Conservation (phyloP, 2,113 vertebrate species). For the Lichenostomus cassidix region DNA sequence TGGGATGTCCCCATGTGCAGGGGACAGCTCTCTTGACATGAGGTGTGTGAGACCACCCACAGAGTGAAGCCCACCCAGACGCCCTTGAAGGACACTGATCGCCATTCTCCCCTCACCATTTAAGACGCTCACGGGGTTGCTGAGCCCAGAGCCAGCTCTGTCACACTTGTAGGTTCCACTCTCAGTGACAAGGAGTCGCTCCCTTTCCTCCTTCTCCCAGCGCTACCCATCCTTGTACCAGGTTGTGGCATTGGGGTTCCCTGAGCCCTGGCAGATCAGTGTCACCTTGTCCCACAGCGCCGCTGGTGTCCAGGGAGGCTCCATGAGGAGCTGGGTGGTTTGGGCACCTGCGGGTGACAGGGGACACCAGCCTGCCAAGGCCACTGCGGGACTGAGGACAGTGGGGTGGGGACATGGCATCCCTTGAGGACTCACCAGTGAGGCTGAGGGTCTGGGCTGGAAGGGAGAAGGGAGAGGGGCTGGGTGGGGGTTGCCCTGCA, state of each 20-base stretch:
- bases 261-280: not conserved
- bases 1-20: not conserved
- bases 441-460: not conserved
- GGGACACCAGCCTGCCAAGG: not conserved
- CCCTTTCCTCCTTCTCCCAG: no score
- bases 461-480: not conserved
- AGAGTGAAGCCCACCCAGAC: not conserved
- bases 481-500: rapidly evolving
- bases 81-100: no score
- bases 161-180: not conserved
- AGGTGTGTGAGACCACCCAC: not conserved
- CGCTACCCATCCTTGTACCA: no score
- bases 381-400: not conserved
- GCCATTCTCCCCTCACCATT: not conserved
- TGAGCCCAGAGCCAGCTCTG: rapidly evolving
- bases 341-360: not conserved
- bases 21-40: not conserved
- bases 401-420: not conserved
- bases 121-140: rapidly evolving
- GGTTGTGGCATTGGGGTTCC: no score
- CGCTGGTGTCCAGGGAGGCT: rapidly evolving
- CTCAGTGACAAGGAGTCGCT: rapidly evolving
- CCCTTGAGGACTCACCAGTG: not conserved
- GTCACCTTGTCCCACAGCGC: not conserved
- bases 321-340: not conserved